Percentiles rank a stretch among this genome's conserved stretches.
Conservation (phyloP, 2,113 vertebrate genomes). For the Panthera leo region DNA sequence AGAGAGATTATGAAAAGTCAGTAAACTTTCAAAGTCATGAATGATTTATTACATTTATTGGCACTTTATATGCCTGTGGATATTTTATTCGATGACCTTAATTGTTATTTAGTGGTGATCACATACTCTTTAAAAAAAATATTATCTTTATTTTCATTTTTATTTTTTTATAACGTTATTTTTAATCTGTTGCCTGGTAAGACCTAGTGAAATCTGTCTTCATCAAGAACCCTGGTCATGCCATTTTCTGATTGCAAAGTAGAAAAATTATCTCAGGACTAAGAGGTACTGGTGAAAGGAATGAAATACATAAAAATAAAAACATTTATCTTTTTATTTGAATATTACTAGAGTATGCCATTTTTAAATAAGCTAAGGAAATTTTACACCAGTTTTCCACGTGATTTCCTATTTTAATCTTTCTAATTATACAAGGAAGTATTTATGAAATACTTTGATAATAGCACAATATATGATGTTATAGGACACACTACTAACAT, state of each 20-base stretch:
- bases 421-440: neutral
- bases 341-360: neutral
- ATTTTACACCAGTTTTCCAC: neutral
- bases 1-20: neutral
- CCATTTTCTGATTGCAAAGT: slow-evolving; percentile 36
- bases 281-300: neutral
- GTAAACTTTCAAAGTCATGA: neutral
- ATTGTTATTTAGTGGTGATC: slow-evolving; percentile 20
- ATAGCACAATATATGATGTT: neutral
- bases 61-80: neutral
- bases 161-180: neutral
- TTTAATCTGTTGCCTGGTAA: slow-evolving; percentile 40
- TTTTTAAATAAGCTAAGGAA: slow-evolving; percentile 20
- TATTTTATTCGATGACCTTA: slow-evolving; percentile 9
- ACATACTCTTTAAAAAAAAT: neutral
- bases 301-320: slow-evolving; percentile 29
- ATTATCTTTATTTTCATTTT: too few relatives aligned
- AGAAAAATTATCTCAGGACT: slow-evolving; percentile 27
- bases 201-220: slow-evolving; percentile 12
- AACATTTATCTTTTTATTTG: neutral
- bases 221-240: slow-evolving; percentile 20
- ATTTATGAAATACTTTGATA: neutral
- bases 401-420: slow-evolving; percentile 3
- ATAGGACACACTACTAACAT: neutral
- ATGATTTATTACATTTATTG: slow-evolving; percentile 19